These are phyloP conservation scores for Entomyzon cyanotis DNA, from an alignment of 2,113 vertebrate species.

Conservation along the genomic window DNA sequence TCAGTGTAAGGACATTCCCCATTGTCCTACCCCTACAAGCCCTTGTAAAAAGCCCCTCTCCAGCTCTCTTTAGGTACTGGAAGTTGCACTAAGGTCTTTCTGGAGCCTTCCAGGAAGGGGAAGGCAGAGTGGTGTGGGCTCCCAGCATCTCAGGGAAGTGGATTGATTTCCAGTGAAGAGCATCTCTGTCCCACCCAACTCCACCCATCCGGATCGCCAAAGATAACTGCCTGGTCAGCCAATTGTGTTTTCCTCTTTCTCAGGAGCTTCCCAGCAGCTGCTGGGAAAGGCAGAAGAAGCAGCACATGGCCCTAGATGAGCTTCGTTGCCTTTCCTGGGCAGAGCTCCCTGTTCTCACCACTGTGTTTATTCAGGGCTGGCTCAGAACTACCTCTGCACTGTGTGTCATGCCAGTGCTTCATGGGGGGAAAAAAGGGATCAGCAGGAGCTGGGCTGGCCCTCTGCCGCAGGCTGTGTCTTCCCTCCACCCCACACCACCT, in stretches of 20 bases:
- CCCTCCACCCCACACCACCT: background rate
- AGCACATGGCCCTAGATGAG: background rate
- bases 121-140: background rate
- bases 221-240: background rate
- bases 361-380: background rate
- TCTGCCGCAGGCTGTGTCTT: background rate
- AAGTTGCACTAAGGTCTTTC: background rate
- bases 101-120: background rate
- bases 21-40: background rate
- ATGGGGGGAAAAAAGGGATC: background rate
- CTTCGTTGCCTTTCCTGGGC: background rate
- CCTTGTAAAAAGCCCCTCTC: background rate
- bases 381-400: background rate
- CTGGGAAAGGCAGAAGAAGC: background rate
- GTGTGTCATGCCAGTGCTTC: background rate
- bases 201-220: background rate
- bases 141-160: background rate
- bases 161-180: background rate
- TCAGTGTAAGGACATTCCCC: background rate
- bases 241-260: background rate
- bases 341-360: background rate
- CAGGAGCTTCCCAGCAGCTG: background rate
- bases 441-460: background rate
- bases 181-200: background rate
- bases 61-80: background rate